Base-by-base conservation (phyloP, 2,113 vertebrate genomes). In the Grallaria varia region DNA sequence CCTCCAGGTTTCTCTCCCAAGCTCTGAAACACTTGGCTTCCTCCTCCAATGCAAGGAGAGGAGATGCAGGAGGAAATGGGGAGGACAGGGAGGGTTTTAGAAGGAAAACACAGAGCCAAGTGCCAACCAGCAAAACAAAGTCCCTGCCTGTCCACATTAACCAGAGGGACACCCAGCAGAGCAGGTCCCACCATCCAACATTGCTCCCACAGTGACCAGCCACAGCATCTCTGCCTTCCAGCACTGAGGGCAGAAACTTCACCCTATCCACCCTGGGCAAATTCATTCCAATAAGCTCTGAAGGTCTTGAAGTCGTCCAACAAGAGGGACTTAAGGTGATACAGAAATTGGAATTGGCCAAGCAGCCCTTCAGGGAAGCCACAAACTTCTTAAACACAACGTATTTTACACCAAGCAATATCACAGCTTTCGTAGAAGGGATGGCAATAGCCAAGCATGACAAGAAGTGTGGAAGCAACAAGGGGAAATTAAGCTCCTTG, bases 1-100 rank as follows among this genome's bases (percentile, higher is more conserved):
- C 35, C 31, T 50, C 6, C 69, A 45, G 60, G 31, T 12, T 12
- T 45, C 44, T 42, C 22, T 20, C 30, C 56, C 5, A 0, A 5
- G 14, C 37, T 53, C 63, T 21, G 13, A 16, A 47, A 23, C 31
- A 3, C 22, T 23, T 15, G 2, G 6, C 20, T 69, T n/a, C 27
- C 20, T 64, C 27, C 35, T 37, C n/a, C 7, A 7, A 17, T 1
- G 4, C 23, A 67, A 55, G 24, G 21, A 50, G 53, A 47, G 19
- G 1, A 10, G 12, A 3, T 17, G 31, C 19, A 74, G 44, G 1
- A 33, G 21, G 44, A 60, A 28, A 69, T 19, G 50, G 6, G 42
- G 6, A 6, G 25, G 20, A 24, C 1, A 5, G 16, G 4, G 27
- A 52, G 3, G 3, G 5, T 9, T 39, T 37, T 19, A 33, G 0